These are phyloP conservation scores for Chrysolina americana DNA, from an alignment of 2,888 invertebrate genomes.

Conservation along the genomic window DNA sequence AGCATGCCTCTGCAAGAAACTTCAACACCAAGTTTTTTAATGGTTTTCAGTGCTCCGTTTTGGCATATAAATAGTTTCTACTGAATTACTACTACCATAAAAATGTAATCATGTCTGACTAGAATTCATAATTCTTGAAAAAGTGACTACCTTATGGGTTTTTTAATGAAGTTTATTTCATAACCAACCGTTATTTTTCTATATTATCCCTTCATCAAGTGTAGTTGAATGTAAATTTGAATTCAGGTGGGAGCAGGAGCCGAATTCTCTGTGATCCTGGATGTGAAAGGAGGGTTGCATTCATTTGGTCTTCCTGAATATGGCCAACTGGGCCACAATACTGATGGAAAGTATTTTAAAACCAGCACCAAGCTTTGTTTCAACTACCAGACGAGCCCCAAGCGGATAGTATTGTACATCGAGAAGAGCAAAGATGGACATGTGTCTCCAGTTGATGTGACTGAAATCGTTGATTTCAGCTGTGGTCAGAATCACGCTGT, in stretches of 20 bases:
- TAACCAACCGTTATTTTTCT: too few relatives aligned
- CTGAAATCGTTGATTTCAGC: constrained; percentile 90
- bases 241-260: constrained; percentile 82
- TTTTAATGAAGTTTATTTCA: too few relatives aligned
- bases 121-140: too few relatives aligned
- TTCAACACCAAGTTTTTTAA: too few relatives aligned
- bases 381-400: constrained; percentile 88
- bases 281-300: constrained; percentile 89
- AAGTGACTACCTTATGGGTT: too few relatives aligned
- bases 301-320: constrained; percentile 95
- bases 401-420: constrained; percentile 87
- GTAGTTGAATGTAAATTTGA: too few relatives aligned
- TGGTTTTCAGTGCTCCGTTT: too few relatives aligned
- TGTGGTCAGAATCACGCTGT: constrained; percentile 95
- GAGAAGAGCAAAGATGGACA: constrained; percentile 91
- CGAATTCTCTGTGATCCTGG: constrained; percentile 93
- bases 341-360: constrained; percentile 95
- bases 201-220: too few relatives aligned
- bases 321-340: constrained; percentile 94
- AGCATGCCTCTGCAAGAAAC: too few relatives aligned
- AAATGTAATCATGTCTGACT: too few relatives aligned
- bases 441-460: constrained; percentile 85
- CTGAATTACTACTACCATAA: too few relatives aligned
- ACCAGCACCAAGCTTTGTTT: constrained; percentile 90
- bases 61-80: too few relatives aligned